phyloP scores from a whole-genome alignment of 2,888 invertebrate genomes.

The Lymantria monacha region DNA sequence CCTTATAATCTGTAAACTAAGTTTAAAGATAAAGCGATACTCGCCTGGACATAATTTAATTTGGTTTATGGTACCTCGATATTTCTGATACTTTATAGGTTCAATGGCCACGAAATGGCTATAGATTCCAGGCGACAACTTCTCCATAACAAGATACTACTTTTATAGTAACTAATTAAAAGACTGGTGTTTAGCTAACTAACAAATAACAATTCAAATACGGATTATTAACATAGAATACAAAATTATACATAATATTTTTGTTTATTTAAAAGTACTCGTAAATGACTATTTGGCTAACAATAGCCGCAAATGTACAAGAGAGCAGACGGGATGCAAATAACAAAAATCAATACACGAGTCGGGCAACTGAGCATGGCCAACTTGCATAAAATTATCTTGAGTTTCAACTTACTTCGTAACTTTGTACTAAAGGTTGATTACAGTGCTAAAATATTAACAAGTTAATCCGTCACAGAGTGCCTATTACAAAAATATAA shows the following conservation, averaged over 20 bases:
- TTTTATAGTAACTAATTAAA: too few relatives aligned
- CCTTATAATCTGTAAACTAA: too few relatives aligned
- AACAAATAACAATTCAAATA: too few relatives aligned
- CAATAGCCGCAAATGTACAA: constrained; percentile 71
- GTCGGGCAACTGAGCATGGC: constrained; percentile 59
- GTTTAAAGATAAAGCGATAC: too few relatives aligned
- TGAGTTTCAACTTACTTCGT: constrained; percentile 50
- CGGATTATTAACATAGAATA: too few relatives aligned
- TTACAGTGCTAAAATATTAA: constrained; percentile 14
- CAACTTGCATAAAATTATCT: constrained; percentile 70
- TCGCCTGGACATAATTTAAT: too few relatives aligned
- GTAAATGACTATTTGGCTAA: constrained; percentile 63
- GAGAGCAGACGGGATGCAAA: constrained; percentile 77
- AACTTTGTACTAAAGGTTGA: background rate
- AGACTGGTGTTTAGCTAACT: too few relatives aligned
- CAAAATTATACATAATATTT: background rate
- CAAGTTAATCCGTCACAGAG: constrained; percentile 5
- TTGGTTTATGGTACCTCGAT: too few relatives aligned
- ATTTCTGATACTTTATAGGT: too few relatives aligned
- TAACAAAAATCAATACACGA: constrained; percentile 79
- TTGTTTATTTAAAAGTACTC: constrained; percentile 26
- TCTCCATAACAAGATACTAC: too few relatives aligned
- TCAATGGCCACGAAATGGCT: too few relatives aligned
- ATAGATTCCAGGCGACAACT: too few relatives aligned
- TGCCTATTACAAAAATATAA: constrained; percentile 28